Percentiles rank a stretch among this genome's conserved stretches.
Evolutionary conservation across 2,113 vertebrate species (phyloP).

Genomic region (Callospermophilus lateralis): DNA sequence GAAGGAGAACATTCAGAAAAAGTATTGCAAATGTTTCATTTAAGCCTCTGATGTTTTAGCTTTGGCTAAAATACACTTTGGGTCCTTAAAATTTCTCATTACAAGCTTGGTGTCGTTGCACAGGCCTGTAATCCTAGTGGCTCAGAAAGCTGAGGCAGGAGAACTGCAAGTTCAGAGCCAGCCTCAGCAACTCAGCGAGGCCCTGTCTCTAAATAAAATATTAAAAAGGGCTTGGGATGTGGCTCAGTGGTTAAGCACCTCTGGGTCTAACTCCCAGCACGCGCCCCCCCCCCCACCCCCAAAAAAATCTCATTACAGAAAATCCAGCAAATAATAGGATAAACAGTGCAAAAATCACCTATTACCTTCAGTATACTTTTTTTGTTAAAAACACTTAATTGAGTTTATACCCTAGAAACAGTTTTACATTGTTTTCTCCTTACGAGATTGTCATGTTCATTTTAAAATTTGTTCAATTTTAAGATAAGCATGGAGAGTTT

Average conservation of each 20-base stretch:
- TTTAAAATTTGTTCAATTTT: slow-evolving; percentile 16
- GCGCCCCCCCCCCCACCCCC: too few species aligned
- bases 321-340: not conserved
- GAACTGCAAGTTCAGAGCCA: too few species aligned
- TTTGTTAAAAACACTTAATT: not conserved
- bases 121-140: too few species aligned
- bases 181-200: too few species aligned
- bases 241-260: too few species aligned
- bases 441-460: not conserved
- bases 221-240: too few species aligned
- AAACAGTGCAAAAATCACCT: not conserved
- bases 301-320: not conserved
- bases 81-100: not conserved
- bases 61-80: slow-evolving; percentile 29
- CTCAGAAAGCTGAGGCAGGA: too few species aligned
- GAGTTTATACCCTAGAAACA: not conserved
- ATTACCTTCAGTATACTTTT: not conserved
- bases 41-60: not conserved
- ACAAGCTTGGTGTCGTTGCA: not conserved
- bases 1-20: not conserved
- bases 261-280: too few species aligned
- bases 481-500: not conserved
- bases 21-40: not conserved
- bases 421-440: not conserved
- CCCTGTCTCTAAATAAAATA: too few species aligned